These are phyloP conservation scores for Hyposoter dolosus DNA, from an alignment of 2,888 invertebrate genomes.

Conservation along the genomic window DNA sequence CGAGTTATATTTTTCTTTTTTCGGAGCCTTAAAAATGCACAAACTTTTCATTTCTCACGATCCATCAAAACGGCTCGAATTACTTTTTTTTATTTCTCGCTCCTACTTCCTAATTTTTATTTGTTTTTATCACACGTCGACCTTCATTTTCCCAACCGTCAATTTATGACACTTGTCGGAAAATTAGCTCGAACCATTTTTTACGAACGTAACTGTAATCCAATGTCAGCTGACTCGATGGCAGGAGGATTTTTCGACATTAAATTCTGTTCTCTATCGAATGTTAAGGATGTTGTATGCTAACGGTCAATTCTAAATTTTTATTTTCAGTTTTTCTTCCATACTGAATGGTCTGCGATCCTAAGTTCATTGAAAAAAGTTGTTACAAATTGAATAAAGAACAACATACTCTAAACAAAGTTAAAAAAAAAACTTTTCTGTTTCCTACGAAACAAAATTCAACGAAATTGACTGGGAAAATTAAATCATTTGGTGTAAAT, in stretches of 20 bases:
- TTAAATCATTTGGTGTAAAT: too few species aligned
- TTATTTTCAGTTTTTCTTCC: too few species aligned
- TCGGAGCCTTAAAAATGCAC: neutral
- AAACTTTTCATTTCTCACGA: neutral
- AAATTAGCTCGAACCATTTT: neutral
- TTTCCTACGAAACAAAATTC: too few species aligned
- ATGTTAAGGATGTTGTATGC: neutral
- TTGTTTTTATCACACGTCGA: neutral
- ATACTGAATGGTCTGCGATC: too few species aligned
- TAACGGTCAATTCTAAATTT: too few species aligned
- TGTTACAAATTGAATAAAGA: too few species aligned
- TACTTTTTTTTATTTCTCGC: neutral
- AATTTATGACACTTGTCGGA: neutral
- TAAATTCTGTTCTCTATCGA: conserved; percentile 27
- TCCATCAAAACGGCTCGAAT: neutral
- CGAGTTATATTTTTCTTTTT: neutral
- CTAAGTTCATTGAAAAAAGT: too few species aligned
- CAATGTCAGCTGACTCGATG: neutral
- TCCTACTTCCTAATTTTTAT: too few species aligned
- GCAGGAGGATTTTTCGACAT: neutral
- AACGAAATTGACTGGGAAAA: too few species aligned
- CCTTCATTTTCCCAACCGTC: neutral
- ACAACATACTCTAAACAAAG: too few species aligned
- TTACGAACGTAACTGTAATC: neutral
- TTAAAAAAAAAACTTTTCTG: too few species aligned